Evolutionary conservation across 92 coral and sea anemone genomes (phyloP).

Genomic region (Parazoanthus swiftii): DNA sequence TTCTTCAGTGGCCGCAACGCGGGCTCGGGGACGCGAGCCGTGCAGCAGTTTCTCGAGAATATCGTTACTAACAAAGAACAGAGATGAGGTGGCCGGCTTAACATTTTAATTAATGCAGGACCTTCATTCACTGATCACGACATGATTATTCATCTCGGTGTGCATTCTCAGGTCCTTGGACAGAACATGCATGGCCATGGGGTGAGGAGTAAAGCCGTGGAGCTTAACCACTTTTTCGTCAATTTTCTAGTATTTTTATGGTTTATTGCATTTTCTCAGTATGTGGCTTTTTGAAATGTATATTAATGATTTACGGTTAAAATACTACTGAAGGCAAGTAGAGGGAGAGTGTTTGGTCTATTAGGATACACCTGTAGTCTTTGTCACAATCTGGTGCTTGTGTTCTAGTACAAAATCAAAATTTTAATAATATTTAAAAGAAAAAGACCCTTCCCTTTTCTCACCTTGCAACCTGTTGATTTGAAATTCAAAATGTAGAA

Average conservation of each 20-base stretch:
- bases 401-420: no score
- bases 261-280: not conserved
- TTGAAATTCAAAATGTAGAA: no score
- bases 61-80: slow-evolving; percentile 57
- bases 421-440: no score
- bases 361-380: no score
- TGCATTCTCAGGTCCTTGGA: not conserved
- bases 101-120: slow-evolving; percentile 36
- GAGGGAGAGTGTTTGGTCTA: not conserved
- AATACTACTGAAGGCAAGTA: no score
- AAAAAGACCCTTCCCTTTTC: no score
- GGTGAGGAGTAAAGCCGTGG: not conserved
- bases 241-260: not conserved
- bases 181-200: not conserved
- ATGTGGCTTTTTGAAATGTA: not conserved
- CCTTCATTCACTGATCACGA: not conserved
- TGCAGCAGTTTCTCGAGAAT: slow-evolving; percentile 65
- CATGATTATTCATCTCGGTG: not conserved
- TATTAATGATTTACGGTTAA: no score
- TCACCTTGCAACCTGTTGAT: no score
- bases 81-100: slow-evolving; percentile 25
- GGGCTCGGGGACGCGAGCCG: slow-evolving; percentile 73
- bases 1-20: slow-evolving; percentile 44
- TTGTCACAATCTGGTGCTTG: no score
- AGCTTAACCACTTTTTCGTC: not conserved